Percentiles rank a stretch among this genome's conserved stretches.
Conservation (phyloP, 2,797 vertebrate species). For the Leptatherina wallacei region DNA sequence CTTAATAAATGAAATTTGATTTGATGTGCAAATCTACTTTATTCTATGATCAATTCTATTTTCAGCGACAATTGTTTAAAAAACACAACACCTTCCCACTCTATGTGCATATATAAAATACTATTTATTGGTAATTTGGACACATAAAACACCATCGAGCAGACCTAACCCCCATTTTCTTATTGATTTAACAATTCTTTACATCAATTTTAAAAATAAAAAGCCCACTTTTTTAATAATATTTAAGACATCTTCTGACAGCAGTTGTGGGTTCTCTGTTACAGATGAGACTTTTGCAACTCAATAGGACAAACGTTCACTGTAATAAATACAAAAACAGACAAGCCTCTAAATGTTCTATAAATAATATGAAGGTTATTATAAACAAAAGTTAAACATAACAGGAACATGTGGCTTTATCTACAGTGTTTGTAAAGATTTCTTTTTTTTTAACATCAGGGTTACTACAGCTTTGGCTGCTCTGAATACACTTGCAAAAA, state of each 20-base stretch:
- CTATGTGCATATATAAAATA: constrained; percentile 79
- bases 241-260: constrained; percentile 66
- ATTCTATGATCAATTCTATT: background rate
- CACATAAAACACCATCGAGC: constrained; percentile 66
- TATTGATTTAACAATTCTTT: constrained; percentile 11
- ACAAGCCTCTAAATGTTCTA: constrained; percentile 63
- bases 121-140: constrained; percentile 84
- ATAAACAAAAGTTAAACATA: constrained; percentile 49
- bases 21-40: background rate
- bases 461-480: constrained; percentile 30
- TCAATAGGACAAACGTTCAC: constrained; percentile 65
- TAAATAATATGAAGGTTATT: constrained; percentile 75
- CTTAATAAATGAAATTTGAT: too few species aligned
- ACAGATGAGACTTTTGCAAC: constrained; percentile 64
- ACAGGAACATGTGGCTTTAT: constrained; percentile 39
- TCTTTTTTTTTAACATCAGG: constrained; percentile 34
- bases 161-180: constrained; percentile 26
- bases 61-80: background rate
- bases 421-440: constrained; percentile 41
- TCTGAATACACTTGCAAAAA: constrained; percentile 18
- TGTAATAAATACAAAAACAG: constrained; percentile 83
- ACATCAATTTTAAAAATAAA: constrained; percentile 55
- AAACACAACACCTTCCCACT: constrained; percentile 30
- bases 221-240: constrained; percentile 37
- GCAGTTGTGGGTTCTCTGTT: constrained; percentile 66